Evolutionary conservation across 2,797 vertebrate species (phyloP).

Genomic region (Lagocephalus sceleratus): DNA sequence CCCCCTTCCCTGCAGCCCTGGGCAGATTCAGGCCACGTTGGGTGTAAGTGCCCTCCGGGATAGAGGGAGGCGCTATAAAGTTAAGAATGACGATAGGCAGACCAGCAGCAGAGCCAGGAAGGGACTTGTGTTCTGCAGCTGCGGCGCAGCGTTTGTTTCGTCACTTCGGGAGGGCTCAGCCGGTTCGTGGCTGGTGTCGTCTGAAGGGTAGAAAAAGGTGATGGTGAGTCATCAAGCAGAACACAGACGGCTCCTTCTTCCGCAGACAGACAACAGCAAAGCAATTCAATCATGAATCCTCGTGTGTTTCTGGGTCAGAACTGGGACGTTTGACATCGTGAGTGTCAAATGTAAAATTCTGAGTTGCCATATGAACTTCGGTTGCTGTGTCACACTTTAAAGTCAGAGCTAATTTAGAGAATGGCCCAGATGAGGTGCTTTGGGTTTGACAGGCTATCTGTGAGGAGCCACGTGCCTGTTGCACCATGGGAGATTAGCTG

Average conservation of each 20-base stretch:
- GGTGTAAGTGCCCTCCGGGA: conserved; percentile 81
- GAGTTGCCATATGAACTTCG: conserved; percentile 62
- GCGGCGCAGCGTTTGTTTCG: conserved; percentile 83
- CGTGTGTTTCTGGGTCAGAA: no score
- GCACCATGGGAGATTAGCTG: conserved; percentile 50
- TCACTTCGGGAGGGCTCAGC: conserved; percentile 96
- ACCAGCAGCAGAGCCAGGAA: conserved; percentile 86
- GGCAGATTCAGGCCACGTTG: conserved; percentile 85
- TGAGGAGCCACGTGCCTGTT: conserved; percentile 47
- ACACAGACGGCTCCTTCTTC: background rate
- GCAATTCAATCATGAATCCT: background rate
- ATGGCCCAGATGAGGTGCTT: conserved; percentile 35
- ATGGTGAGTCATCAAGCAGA: background rate
- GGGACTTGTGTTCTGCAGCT: conserved; percentile 80
- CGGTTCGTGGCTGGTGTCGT: conserved; percentile 96
- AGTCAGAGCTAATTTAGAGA: conserved; percentile 27
- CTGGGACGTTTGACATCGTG: conserved; percentile 2
- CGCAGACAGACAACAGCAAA: background rate
- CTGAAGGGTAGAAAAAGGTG: conserved; percentile 62
- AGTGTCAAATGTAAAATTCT: conserved; percentile 22
- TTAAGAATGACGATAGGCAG: conserved; percentile 87
- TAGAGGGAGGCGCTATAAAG: conserved; percentile 93
- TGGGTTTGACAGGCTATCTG: conserved; percentile 38
- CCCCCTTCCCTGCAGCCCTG: conserved; percentile 68
- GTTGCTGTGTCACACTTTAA: conserved; percentile 47